phyloP scores from a whole-genome alignment of 2,797 vertebrate species.

The Phataginus tricuspis region DNA sequence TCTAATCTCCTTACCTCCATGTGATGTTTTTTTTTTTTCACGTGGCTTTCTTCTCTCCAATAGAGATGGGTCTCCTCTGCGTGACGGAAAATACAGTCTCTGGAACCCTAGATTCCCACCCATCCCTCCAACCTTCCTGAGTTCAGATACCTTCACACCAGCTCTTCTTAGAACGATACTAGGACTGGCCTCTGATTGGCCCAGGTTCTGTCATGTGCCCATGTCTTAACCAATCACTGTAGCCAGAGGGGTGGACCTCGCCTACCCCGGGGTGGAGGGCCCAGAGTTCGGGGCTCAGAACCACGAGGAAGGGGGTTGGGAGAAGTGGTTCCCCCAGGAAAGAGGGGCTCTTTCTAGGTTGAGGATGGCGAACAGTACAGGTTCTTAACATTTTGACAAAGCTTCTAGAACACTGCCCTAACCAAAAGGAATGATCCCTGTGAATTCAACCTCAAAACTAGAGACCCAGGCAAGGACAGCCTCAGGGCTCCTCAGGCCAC shows the following conservation, averaged over 20 bases:
- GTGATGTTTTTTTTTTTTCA: neutral
- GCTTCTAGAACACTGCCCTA: neutral
- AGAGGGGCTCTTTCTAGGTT: neutral
- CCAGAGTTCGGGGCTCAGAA: neutral
- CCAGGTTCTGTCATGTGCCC: neutral
- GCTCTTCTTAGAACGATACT: neutral
- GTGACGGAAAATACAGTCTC: neutral
- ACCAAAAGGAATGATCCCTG: neutral
- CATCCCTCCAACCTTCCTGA: neutral
- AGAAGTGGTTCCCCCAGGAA: neutral
- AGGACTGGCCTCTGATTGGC: neutral
- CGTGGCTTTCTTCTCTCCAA: neutral
- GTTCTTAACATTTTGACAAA: neutral
- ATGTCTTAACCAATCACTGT: neutral
- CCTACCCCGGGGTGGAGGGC: neutral
- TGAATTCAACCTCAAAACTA: neutral
- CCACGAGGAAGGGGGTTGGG: neutral
- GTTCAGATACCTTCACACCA: neutral
- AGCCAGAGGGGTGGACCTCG: neutral
- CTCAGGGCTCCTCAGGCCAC: neutral
- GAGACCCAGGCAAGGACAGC: neutral
- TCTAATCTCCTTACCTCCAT: neutral
- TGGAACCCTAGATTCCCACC: neutral
- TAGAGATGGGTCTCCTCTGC: neutral
- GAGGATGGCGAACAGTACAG: neutral